Percentiles rank a stretch among this genome's conserved stretches.
These are phyloP conservation scores for Cochlearius cochlearius DNA, from an alignment of 2,113 vertebrate species.

Conservation along the genomic window DNA sequence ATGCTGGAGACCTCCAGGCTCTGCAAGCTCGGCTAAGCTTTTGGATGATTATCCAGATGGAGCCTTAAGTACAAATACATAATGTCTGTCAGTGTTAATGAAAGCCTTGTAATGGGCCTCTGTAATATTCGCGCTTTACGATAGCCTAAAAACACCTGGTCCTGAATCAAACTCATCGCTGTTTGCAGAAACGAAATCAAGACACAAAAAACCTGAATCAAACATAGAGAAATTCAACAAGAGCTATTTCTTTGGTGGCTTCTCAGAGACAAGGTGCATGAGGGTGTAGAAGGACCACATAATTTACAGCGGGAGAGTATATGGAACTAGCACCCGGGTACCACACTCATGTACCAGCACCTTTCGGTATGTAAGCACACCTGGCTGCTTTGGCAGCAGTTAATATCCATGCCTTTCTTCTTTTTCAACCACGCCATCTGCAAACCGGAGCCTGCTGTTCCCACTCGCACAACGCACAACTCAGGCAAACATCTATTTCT, in stretches of 20 bases:
- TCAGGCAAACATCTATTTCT: neutral
- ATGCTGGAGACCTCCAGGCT: rapidly evolving
- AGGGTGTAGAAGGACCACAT: neutral
- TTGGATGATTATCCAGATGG: neutral
- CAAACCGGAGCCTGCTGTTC: neutral
- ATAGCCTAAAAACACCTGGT: neutral
- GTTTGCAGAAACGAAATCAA: neutral
- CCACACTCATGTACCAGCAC: neutral
- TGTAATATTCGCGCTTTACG: neutral
- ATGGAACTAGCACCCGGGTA: neutral
- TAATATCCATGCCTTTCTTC: neutral
- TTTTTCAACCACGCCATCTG: neutral
- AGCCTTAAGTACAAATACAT: neutral
- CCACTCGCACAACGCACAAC: neutral
- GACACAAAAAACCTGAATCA: neutral
- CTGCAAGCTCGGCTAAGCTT: neutral
- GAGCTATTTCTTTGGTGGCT: neutral
- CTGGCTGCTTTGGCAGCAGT: neutral
- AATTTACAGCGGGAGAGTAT: neutral
- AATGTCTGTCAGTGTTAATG: neutral
- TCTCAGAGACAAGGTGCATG: neutral
- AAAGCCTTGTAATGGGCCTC: neutral
- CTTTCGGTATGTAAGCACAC: neutral
- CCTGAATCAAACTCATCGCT: neutral
- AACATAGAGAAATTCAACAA: neutral